Conservation (phyloP, 1,140 invertebrate genomes). For the Drosophila ficusphila region DNA sequence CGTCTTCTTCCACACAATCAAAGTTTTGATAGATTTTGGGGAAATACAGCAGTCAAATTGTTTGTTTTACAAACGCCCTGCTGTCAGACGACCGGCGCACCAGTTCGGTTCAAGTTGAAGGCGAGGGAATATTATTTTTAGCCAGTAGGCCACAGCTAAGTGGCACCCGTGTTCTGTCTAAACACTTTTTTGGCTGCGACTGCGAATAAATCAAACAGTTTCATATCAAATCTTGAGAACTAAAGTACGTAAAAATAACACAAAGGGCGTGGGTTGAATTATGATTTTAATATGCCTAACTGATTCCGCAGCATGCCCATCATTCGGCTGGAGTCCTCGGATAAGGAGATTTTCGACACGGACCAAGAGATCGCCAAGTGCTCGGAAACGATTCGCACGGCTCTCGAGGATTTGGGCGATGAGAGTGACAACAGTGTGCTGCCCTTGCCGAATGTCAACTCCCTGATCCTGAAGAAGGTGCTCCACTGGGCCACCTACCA, state of each 20-base stretch:
- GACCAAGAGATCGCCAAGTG: slow-evolving; percentile 99
- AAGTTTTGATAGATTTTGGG: background rate
- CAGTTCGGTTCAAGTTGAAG: slow-evolving; percentile 53
- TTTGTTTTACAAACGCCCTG: slow-evolving; percentile 1
- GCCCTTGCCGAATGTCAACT: slow-evolving; percentile 98
- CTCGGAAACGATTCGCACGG: slow-evolving; percentile 99
- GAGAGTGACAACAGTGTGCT: slow-evolving; percentile 97
- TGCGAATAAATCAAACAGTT: slow-evolving; percentile 38
- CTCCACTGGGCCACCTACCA: slow-evolving; percentile 98
- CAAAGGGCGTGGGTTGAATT: slow-evolving; percentile 6
- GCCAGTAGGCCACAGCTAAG: slow-evolving; percentile 52
- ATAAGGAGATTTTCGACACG: slow-evolving; percentile 98
- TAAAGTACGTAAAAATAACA: slow-evolving; percentile 14
- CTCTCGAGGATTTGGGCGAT: slow-evolving; percentile 98
- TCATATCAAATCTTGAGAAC: background rate
- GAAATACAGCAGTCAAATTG: background rate
- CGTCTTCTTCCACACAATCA: background rate
- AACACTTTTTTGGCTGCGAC: slow-evolving; percentile 23
- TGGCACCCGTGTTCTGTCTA: slow-evolving; percentile 26
- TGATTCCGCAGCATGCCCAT: slow-evolving; percentile 90
- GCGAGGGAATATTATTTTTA: slow-evolving; percentile 53
- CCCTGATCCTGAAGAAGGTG: slow-evolving; percentile 98
- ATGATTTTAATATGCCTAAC: slow-evolving; percentile 2
- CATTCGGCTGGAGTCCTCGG: slow-evolving; percentile 94
- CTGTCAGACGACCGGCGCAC: background rate